phyloP scores from a whole-genome alignment of 2,888 invertebrate genomes.

The Galeruca laticollis region DNA sequence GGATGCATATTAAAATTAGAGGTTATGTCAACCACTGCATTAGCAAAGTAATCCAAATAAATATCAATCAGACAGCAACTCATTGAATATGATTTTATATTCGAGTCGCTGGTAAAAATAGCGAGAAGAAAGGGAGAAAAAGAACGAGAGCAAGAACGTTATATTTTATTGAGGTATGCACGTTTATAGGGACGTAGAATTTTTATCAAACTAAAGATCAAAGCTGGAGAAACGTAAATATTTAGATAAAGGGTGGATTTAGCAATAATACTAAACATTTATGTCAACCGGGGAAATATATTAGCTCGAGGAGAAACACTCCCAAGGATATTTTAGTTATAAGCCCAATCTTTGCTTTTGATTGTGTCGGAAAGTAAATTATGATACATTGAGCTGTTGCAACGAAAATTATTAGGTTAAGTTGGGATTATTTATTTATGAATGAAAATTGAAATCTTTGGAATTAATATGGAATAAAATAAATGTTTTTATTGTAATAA shows the following conservation, averaged over 20 bases:
- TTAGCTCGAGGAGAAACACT: no score
- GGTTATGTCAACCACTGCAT: neutral
- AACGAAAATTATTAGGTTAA: no score
- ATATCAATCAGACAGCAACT: neutral
- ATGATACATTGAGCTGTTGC: no score
- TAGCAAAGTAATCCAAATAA: neutral
- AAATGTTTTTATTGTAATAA: no score
- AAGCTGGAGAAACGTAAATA: constrained; percentile 18
- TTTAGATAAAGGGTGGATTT: constrained; percentile 17
- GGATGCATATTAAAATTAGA: neutral
- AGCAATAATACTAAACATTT: constrained; percentile 19
- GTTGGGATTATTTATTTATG: no score
- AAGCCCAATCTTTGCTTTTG: no score
- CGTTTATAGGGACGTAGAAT: neutral
- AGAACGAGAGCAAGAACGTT: neutral
- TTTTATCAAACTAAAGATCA: constrained; percentile 18
- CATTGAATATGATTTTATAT: neutral
- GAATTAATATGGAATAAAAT: no score
- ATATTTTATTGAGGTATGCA: constrained; percentile 13
- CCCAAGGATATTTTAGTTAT: no score
- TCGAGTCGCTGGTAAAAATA: neutral
- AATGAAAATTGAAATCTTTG: no score
- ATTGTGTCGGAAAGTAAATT: no score
- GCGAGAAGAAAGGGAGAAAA: neutral
- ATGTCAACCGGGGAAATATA: neutral